Percentiles rank a stretch among this genome's conserved stretches.
phyloP scores from a whole-genome alignment of 1,140 invertebrate species.

The Nautilus pompilius region DNA sequence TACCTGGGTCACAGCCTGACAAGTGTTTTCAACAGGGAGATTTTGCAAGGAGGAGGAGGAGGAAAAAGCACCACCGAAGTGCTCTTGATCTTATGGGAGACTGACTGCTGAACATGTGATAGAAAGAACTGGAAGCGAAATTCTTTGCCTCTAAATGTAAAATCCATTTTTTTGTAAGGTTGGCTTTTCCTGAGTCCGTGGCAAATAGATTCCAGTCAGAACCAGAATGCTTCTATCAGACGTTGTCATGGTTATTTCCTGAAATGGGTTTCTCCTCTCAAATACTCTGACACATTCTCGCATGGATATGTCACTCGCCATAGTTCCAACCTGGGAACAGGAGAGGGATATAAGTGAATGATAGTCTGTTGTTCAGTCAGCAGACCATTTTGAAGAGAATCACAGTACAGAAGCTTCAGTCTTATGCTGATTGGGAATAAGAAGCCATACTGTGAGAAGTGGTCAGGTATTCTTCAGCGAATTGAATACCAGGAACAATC shows the following conservation, averaged over 20 bases:
- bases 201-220: background rate
- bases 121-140: background rate
- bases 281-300: background rate
- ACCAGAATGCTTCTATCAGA: background rate
- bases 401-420: background rate
- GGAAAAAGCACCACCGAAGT: background rate
- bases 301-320: background rate
- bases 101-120: background rate
- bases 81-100: background rate
- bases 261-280: background rate
- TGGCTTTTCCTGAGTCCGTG: background rate
- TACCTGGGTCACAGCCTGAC: background rate
- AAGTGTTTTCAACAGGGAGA: background rate
- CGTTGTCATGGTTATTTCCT: background rate
- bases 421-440: background rate
- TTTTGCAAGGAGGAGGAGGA: background rate
- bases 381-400: background rate
- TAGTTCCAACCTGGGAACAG: background rate
- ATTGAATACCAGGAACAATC: background rate
- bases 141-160: background rate
- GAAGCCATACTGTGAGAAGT: background rate
- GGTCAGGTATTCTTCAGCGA: background rate
- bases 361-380: background rate
- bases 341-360: background rate
- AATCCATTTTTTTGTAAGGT: background rate